Evolutionary conservation across 2,888 invertebrate species (phyloP), one percentile per base, ranked within the genome.

Genomic region (Abscondita cerata): DNA sequence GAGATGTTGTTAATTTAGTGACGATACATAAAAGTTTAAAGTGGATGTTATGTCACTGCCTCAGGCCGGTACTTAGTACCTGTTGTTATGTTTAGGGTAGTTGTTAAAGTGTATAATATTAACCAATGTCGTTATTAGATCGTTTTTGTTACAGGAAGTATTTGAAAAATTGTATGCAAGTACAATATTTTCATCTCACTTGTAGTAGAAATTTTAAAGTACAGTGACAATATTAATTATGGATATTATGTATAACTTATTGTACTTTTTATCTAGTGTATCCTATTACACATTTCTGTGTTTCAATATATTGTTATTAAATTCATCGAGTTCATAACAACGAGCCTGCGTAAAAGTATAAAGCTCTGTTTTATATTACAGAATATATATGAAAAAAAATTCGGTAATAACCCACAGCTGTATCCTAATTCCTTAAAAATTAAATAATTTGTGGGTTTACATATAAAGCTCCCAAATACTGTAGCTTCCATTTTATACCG

Each of bases 11-110:
- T n/a, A n/a, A n/a, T n/a, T n/a, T n/a, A n/a, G n/a, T n/a, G n/a
- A n/a, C n/a, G n/a, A n/a, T n/a, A n/a, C n/a, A n/a, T 68, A 64
- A 59, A 25, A 25, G 53, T 67, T 66, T 62, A 56, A 61, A 52
- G 61, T 65, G 61, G 66, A 68, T 69, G 69, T 69, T 70, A 65
- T 63, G 67, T 68, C 69, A 71, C 70, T 71, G 70, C 70, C 70
- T 70, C 59, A 61, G 69, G 69, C 68, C 63, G 66, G 69, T 67
- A 66, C 65, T 51, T 36, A 34, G 67, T 59, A 62, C 62, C 68
- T 67, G 58, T 71, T 71, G 70, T 71, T 71, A 71, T 57, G 62
- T 67, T 71, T 44, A 71, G 66, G 55, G 52, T 70, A 70, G 68
- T 71, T 65, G 66, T 53, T 61, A 58, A 59, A 63, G 44, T 58